Evolutionary conservation across 2,797 vertebrate genomes (phyloP).

Genomic region (Chelon labrosus): DNA sequence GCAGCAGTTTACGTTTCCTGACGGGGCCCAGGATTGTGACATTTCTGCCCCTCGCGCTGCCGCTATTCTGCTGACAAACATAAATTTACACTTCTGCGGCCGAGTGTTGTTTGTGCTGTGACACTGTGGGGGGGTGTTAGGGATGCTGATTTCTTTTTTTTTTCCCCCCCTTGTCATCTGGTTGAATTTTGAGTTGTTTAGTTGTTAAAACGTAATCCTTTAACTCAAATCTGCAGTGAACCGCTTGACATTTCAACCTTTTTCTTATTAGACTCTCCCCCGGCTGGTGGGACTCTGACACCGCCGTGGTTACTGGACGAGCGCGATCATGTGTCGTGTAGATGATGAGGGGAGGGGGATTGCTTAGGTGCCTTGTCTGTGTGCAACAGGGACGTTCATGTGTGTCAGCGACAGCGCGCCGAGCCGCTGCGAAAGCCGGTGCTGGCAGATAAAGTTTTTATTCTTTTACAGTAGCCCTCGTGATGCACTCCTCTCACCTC

Average conservation of each 20-base stretch:
- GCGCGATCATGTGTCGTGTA: constrained; percentile 59
- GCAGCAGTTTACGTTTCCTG: constrained; percentile 79
- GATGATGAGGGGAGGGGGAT: constrained; percentile 6
- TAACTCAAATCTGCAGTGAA: constrained; percentile 52
- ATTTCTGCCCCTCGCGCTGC: constrained; percentile 64
- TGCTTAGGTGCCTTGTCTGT: too few species aligned
- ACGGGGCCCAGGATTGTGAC: constrained; percentile 75
- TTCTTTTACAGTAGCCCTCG: constrained; percentile 20
- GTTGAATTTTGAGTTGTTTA: background rate
- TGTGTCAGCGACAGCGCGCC: too few species aligned
- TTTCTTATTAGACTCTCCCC: constrained; percentile 67
- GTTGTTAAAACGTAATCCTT: constrained; percentile 70
- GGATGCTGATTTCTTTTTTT: background rate
- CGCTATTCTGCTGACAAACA: constrained; percentile 73
- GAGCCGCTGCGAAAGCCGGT: background rate
- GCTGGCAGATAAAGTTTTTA: constrained; percentile 38
- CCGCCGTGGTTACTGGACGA: constrained; percentile 56
- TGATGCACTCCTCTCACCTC: constrained; percentile 2
- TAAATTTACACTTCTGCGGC: constrained; percentile 35
- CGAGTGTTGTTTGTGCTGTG: constrained; percentile 13
- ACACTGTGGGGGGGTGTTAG: constrained; percentile 9
- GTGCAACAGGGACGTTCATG: too few species aligned
- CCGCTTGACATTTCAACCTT: constrained; percentile 63
- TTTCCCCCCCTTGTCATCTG: background rate
- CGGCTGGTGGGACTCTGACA: constrained; percentile 56